phyloP scores from a whole-genome alignment of 1,140 invertebrate genomes.

The Zaprionus kolodkinae region DNA sequence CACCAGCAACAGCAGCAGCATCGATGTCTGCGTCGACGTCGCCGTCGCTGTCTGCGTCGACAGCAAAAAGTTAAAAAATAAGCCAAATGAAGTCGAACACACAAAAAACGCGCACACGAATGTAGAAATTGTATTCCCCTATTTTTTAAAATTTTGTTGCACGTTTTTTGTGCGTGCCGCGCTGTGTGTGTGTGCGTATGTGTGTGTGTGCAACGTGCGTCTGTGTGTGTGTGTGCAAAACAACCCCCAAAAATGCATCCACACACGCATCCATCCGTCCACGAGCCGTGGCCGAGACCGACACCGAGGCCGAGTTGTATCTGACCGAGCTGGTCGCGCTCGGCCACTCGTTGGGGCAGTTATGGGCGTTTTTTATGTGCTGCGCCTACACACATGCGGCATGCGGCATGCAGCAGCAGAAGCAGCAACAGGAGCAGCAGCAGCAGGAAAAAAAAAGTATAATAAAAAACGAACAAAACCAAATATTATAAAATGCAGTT shows the following conservation, averaged over 20 bases:
- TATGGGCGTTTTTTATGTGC: conserved; percentile 75
- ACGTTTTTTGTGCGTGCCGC: conserved; percentile 47
- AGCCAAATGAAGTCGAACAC: conserved; percentile 75
- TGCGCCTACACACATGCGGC: conserved; percentile 33
- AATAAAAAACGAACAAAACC: conserved; percentile 24
- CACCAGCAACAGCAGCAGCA: conserved; percentile 8
- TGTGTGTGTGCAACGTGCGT: conserved; percentile 24
- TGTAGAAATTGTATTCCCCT: conserved; percentile 69
- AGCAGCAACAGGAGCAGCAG: conserved; percentile 13
- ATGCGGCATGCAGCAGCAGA: conserved; percentile 6
- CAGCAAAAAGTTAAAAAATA: conserved; percentile 74
- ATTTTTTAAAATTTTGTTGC: conserved; percentile 57
- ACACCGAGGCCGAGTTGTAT: conserved; percentile 22
- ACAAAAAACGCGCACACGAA: conserved; percentile 51
- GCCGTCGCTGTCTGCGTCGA: neutral
- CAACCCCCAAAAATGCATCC: conserved; percentile 72
- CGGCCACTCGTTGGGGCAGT: conserved; percentile 68
- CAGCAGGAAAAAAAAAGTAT: conserved; percentile 20
- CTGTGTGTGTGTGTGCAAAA: conserved; percentile 59
- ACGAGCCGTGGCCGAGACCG: neutral
- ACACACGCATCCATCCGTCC: conserved; percentile 42
- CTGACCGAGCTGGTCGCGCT: conserved; percentile 17
- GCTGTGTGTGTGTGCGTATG: conserved; percentile 8
- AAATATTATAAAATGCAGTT: conserved; percentile 60
- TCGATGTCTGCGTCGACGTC: conserved; percentile 4